Evolutionary conservation across 2,888 invertebrate genomes (phyloP), one percentile per base, ranked within the genome.

Genomic region (Eurois occulta): DNA sequence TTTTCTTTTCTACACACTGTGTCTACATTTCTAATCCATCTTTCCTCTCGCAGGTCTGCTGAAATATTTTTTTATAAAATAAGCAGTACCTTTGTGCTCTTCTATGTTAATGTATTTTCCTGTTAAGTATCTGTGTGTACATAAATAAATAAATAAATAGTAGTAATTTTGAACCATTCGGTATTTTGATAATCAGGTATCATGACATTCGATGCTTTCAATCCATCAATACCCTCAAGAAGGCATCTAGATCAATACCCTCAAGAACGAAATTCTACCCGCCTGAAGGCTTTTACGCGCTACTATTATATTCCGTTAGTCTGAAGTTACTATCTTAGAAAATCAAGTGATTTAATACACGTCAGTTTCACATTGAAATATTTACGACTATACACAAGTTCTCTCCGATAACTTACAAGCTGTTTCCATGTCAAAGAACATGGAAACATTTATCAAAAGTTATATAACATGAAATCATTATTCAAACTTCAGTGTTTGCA

Each of bases 401-500:
- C 38, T 43, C 18, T 4, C 18, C 62, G 46, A 72, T 75, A 80
- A 79, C 64, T 88, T 70, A 68, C 64, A 38, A 43, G 66, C 70
- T 10, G 58, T 55, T 80, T 75, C 82, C 88, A 81, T 88, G 89
- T 89, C 80, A 70, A 68, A 84, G 75, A 75, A 84, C 87, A 83
- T 78, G 0, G 28, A 48, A 83, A 84, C 81, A 83, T 87, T 88
- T 81, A 75, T 80, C 78, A 86, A 79, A 79, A 86, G 77, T 84
- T 46, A 81, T 84, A 78, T 72, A 86, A 83, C 84, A 85, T 84
- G 78, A 60, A 87, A 81, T 80, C 75, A 80, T 86, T 88, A 86
- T 82, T 86, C 81, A 81, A 84, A 88, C 71, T 87, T 87, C 77
- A 80, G 76, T 72, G 81, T 90, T 88, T 89, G 88, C 90, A 89